Evolutionary conservation across 1,140 invertebrate genomes (phyloP), one percentile per base, ranked within the genome.

Genomic region (Drosophila elegans): DNA sequence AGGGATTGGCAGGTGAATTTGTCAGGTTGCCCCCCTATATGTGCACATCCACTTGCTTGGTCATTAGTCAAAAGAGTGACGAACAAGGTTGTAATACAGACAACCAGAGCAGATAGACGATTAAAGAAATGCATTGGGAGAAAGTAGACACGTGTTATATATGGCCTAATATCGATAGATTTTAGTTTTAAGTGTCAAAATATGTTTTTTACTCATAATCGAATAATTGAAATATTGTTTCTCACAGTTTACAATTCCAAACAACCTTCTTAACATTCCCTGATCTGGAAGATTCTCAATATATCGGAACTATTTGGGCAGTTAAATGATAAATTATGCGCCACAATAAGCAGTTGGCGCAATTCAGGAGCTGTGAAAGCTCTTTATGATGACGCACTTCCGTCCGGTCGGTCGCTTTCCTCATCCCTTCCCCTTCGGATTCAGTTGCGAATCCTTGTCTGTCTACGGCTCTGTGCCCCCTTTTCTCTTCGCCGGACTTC

Each of bases 291-390:
- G 67, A 72, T 80, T 89, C 84, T 84, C 84, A 89, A 89, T 89
- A 68, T 63, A 80, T 74, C 80, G 84, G 84, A 89, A 89, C 84
- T 89, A 89, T 89, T 89, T 89, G 84, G 67, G 80, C 84, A 89
- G 84, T 89, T 89, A 89, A 89, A 89, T 89, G 84, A 89, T 89
- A 89, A 89, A 89, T 89, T 89, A 89, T 89, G 84, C 83, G 83
- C 77, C 80, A 68, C 84, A 89, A 86, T 86, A 86, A 86, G 74
- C 78, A 82, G 63, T 68, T 75, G 48, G 53, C 29, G 61, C 68
- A 76, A 62, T 55, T 64, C 59, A 54, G 71, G 46, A 45, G 62
- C 84, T 68, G 77, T 89, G 84, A 89, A 89, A 89, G 84, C 84
- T 80, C 89, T 72, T 89, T 89, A 89, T 89, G 84, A 89, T 89